phyloP scores from a whole-genome alignment of 2,113 vertebrate species.

The Ibidorhyncha struthersii region DNA sequence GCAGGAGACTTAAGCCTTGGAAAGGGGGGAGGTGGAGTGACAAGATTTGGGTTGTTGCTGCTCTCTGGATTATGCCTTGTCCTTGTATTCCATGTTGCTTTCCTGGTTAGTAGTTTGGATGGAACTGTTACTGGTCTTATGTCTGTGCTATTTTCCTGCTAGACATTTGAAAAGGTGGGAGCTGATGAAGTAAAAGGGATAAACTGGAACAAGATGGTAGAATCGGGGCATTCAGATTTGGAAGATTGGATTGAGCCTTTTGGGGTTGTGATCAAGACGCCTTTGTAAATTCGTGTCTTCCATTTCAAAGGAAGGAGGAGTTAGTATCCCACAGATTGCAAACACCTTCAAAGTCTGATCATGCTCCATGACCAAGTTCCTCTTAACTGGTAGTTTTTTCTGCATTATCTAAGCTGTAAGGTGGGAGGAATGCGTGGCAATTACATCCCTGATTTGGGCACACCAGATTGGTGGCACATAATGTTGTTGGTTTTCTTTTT shows the following conservation, averaged over 20 bases:
- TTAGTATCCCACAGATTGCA: not conserved
- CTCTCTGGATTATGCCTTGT: not conserved
- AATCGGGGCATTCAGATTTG: not conserved
- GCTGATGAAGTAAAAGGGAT: not conserved
- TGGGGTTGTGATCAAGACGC: not conserved
- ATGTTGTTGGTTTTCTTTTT: constrained; percentile 59
- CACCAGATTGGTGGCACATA: not conserved
- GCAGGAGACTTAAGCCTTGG: not conserved
- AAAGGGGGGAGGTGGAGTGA: not conserved
- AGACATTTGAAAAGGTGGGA: not conserved
- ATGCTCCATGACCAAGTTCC: not conserved
- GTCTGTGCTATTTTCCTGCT: not conserved
- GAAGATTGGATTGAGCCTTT: not conserved
- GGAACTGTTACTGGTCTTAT: not conserved
- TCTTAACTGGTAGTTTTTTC: not conserved
- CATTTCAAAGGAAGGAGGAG: not conserved
- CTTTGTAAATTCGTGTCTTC: not conserved
- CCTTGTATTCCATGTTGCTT: not conserved
- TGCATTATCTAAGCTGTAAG: not conserved
- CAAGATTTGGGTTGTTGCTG: not conserved
- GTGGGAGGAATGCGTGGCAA: not conserved
- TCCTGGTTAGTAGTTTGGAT: not conserved
- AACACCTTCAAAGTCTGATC: not conserved
- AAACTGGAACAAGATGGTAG: not conserved
- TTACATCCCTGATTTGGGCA: not conserved